Base-by-base conservation (phyloP, 2,888 invertebrate genomes). In the Watsonalla cultraria region DNA sequence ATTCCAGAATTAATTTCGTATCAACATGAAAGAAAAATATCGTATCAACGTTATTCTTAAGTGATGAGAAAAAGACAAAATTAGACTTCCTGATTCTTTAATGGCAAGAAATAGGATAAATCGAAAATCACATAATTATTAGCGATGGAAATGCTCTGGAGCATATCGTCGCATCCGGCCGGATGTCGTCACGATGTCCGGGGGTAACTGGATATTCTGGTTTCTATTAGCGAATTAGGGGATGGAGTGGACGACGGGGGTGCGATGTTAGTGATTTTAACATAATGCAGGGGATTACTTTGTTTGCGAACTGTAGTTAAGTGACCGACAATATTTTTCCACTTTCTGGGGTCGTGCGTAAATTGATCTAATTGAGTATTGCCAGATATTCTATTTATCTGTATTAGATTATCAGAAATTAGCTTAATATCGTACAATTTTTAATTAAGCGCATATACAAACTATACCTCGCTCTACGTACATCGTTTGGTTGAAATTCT, bases 201-300 rank as follows among this genome's bases (percentile, higher is more conserved):
- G 62, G 69, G 77, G 86, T 84, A 80, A 86, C 84, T 78, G 76
- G 84, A 86, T 86, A 82, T 74, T 80, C 79, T 77, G 82, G 78
- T 82, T 86, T 88, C 87, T 87, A 87, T 89, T 87, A 89, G 80
- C 82, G 87, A 84, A 87, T 88, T 87, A 86, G 88, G 87, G 87
- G 85, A 74, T 63, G 60, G 56, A 63, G 61, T 64, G 70, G 68
- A 49, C 72, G 78, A 56, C 45, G 58, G 61, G 65, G 66, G 62
- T 60, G 68, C 61, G 58, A 54, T 65, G 65, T 66, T 65, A 65
- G 74, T 69, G 76, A 81, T 79, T 80, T 78, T 76, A 76, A 76
- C 74, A 75, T 68, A 72, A 73, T 74, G 72, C 65, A 62, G 62
- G 56, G 60, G 54, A 56, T 58, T 57, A 49, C 13, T 37, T 49